Conservation (phyloP, 2,797 vertebrate genomes). For the Epinephelus coioides region DNA sequence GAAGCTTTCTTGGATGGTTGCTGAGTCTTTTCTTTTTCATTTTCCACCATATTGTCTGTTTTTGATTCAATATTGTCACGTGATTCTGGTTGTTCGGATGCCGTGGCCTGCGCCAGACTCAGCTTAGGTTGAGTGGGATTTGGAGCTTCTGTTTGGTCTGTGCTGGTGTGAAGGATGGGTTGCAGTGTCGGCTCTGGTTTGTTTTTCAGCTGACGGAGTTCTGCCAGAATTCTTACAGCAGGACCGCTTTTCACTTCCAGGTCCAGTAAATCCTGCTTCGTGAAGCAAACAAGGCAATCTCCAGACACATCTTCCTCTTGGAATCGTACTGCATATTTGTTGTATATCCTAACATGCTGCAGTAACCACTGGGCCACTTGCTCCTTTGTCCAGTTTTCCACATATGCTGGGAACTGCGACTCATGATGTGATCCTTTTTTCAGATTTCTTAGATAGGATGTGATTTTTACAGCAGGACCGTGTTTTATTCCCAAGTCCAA, state of each 20-base stretch:
- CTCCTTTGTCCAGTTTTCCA: conserved; percentile 50
- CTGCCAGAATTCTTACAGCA: conserved; percentile 53
- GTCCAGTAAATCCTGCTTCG: conserved; percentile 65
- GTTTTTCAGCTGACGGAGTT: neutral
- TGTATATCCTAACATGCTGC: conserved; percentile 26
- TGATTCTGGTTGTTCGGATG: neutral
- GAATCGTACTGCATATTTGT: conserved; percentile 38
- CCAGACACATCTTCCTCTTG: conserved; percentile 61
- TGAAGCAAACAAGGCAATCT: conserved; percentile 65
- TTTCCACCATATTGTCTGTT: neutral
- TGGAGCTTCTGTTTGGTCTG: neutral
- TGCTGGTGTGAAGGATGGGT: neutral
- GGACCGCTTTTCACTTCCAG: conserved; percentile 60
- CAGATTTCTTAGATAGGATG: conserved; percentile 31
- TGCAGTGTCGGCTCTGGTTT: conserved; percentile 41
- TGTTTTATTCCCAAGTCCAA: conserved; percentile 66
- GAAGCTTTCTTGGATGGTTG: accelerated
- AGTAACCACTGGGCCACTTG: conserved; percentile 49
- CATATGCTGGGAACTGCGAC: conserved; percentile 28
- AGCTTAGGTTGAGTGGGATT: neutral
- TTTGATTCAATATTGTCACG: neutral
- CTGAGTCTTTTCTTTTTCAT: neutral
- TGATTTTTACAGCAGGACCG: conserved; percentile 73
- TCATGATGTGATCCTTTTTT: conserved; percentile 13
- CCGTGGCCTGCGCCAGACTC: neutral